phyloP scores from a whole-genome alignment of 2,888 invertebrate species.

The Eulithis prunata region DNA sequence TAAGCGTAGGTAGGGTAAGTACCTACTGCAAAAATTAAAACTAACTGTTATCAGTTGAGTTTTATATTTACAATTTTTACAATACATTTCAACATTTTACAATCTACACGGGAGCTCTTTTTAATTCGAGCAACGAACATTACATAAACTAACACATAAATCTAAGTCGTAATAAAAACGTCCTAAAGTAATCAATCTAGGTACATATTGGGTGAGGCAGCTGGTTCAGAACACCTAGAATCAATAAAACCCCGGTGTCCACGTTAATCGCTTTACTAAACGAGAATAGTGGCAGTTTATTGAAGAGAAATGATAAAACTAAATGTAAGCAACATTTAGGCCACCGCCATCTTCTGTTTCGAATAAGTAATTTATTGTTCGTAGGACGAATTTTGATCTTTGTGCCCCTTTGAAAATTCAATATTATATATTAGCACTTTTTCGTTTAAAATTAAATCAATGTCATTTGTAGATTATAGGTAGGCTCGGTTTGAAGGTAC shows the following conservation, averaged over 20 bases:
- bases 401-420: constrained; percentile 59
- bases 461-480: neutral
- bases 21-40: constrained; percentile 49
- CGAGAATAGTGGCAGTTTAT: constrained; percentile 76
- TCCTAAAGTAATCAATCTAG: constrained; percentile 74
- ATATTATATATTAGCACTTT: neutral
- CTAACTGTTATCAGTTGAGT: constrained; percentile 64
- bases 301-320: constrained; percentile 61
- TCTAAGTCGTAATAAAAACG: constrained; percentile 83
- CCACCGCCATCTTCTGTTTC: constrained; percentile 64
- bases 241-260: constrained; percentile 81
- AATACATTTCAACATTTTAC: constrained; percentile 83
- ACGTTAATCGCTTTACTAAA: constrained; percentile 52
- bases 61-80: constrained; percentile 84
- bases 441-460: neutral
- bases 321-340: constrained; percentile 73
- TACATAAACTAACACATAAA: constrained; percentile 84
- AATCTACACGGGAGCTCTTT: constrained; percentile 83
- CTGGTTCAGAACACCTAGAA: constrained; percentile 75
- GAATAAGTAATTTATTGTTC: constrained; percentile 63
- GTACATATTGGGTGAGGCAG: constrained; percentile 67
- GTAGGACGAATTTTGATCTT: constrained; percentile 72
- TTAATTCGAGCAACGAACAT: constrained; percentile 85
- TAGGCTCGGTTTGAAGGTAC: neutral
- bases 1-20: too few relatives aligned